These are phyloP conservation scores for Agriopis leucophaearia DNA, from an alignment of 2,888 invertebrate genomes.

Conservation along the genomic window DNA sequence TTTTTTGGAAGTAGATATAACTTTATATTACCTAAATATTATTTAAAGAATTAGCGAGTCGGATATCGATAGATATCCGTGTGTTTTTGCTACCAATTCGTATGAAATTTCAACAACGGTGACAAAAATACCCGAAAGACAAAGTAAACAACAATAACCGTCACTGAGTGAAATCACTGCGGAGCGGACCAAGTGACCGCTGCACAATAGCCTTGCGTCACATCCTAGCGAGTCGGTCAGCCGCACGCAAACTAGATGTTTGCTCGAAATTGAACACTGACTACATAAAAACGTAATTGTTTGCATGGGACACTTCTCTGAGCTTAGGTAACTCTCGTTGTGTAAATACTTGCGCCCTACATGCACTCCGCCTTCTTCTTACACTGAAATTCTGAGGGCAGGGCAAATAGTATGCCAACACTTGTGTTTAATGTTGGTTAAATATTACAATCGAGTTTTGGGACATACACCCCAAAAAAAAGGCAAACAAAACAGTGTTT, in stretches of 20 bases:
- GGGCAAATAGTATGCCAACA: neutral
- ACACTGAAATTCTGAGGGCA: neutral
- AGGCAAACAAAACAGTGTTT: no score
- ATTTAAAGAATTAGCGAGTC: neutral
- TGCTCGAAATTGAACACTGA: constrained; percentile 48
- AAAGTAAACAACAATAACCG: constrained; percentile 53
- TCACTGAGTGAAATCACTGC: constrained; percentile 71
- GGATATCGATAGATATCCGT: no score
- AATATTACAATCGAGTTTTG: no score
- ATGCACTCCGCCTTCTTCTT: neutral
- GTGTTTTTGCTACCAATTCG: neutral
- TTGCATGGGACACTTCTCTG: constrained; percentile 36
- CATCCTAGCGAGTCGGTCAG: constrained; percentile 56
- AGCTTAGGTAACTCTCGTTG: constrained; percentile 31
- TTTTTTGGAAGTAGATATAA: neutral
- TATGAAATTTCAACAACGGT: constrained; percentile 9
- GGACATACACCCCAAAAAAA: no score
- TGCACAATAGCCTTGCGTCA: constrained; percentile 75
- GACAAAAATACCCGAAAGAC: constrained; percentile 36
- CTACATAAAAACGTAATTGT: constrained; percentile 50
- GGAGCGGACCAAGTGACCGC: constrained; percentile 64
- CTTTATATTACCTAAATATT: neutral
- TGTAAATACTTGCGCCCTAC: constrained; percentile 12
- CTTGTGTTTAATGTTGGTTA: neutral
- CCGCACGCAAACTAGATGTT: constrained; percentile 54